Conservation (phyloP, 1,140 invertebrate species). For the Tyrophagus putrescentiae region DNA sequence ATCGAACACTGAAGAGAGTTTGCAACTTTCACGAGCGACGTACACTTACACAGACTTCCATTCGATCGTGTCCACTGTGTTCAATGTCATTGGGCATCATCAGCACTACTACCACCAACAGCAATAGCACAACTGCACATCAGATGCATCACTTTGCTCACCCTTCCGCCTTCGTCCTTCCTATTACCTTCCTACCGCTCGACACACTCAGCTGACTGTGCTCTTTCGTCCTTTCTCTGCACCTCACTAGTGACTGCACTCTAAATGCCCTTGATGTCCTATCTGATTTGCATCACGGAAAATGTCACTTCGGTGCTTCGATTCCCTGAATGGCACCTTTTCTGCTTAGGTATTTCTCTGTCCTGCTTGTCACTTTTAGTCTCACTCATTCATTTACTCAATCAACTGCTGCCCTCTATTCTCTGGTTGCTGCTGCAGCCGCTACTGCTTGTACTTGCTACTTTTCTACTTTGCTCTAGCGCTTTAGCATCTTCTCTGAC, state of each 20-base stretch:
- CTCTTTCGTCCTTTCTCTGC: background rate
- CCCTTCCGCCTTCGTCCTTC: background rate
- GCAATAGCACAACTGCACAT: background rate
- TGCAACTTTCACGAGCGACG: no score
- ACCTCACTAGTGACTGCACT: background rate
- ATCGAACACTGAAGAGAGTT: no score
- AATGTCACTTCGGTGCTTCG: slow-evolving; percentile 10
- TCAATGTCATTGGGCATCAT: no score
- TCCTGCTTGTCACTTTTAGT: no score
- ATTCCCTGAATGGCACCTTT: slow-evolving; percentile 6
- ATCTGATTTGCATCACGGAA: background rate
- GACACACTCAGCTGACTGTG: background rate
- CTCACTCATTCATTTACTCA: no score
- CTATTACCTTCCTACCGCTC: background rate
- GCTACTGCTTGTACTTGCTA: no score
- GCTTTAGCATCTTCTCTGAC: background rate
- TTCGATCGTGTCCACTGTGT: no score
- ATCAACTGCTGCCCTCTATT: no score
- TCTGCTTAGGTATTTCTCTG: background rate
- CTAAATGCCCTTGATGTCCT: background rate
- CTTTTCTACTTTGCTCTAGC: background rate
- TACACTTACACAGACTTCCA: no score
- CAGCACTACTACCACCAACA: slow-evolving; percentile 4
- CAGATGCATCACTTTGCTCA: background rate
- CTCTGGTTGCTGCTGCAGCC: no score